Evolutionary conservation across 1,140 invertebrate genomes (phyloP), one percentile per base, ranked within the genome.

Genomic region (Condylostylus longicornis): DNA sequence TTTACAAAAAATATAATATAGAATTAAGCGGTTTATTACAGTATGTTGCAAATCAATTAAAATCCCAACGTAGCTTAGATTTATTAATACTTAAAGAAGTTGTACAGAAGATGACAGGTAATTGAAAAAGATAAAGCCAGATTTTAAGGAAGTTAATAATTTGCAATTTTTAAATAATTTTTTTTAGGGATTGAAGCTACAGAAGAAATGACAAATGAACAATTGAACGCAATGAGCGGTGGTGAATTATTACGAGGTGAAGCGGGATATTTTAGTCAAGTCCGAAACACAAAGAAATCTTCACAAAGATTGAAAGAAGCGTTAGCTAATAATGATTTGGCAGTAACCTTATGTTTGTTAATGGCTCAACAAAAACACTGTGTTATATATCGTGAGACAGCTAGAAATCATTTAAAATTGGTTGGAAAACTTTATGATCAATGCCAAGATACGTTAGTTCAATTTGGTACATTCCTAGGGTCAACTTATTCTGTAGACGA

Each of bases 21-120:
- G 96, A 99, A 61, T 67, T 98, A 28, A 84, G 85, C 9, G 93
- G 93, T 12, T 65, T 98, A 32, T 64, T 98, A 47, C 91, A 98
- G 58, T 98, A 95, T 65, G 86, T 98, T 13, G 86, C 87, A 10
- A 97, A 98, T 69, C 86, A 98, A 55, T 69, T 98, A 2, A 97
- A 98, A 63, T 80, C 83, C 19, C 83, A 89, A 46, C 94, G 37
- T 61, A 88, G 88, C 64, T 74, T 93, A 62, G 91, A 97, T 68
- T 66, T 99, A 42, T 65, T 98, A 17, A 82, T 99, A 47, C 63
- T 99, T 30, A 90, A 96, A 63, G 96, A 99, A 67, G 87, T 99
- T 46, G 85, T 99, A 37, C 89, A 96, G 64, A 98, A 97, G 70
- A 98, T 99, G 93, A 85, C 91, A 10, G 95, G 95, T 2, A n/a